Evolutionary conservation across 2,113 vertebrate species (phyloP), one percentile per base, ranked within the genome.

Genomic region (Furnarius figulus): DNA sequence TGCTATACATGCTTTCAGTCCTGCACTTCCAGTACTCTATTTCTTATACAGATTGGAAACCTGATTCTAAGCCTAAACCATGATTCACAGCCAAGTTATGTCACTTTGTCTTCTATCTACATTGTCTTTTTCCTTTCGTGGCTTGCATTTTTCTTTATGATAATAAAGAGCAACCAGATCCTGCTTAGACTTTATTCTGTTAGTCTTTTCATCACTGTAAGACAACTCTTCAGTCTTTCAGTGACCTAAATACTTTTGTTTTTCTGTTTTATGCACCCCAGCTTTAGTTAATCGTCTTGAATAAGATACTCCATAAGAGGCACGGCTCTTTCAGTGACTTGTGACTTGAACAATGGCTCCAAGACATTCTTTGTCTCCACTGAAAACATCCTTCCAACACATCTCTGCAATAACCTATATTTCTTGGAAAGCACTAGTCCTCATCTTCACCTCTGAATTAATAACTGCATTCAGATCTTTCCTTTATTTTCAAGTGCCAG

Each of bases 1-100:
- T 75, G 49, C 33, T 5, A 3, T 3, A 31, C 1, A 0, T 39
- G 9, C 22, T 25, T 39, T 62, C 50, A 50, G 20, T 21, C 17
- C 58, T 52, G 21, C 28, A 1, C 27, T 80, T 61, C 14, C 40
- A 73, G 24, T 19, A 17, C 4, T 9, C 4, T 39, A 22, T 50
- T 62, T 89, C 53, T 22, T 39, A 25, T 19, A 19, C 8, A 15
- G 44, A 16, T 24, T 15, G 15, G 27, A 92, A 85, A 79, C 12
- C 18, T 33, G 23, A 73, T 75, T 87, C 44, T 20, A 52, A 52
- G 23, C 16, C 24, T 67, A n/a, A 93, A 47, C 5, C 4, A 6
- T 9, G 21, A 63, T 47, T 79, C n/a, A 13, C n/a, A 78, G 8
- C 24, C 37, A 61, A 47, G 61, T 68, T 28, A 66, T 25, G 40